Base-by-base conservation (phyloP, 2,888 invertebrate species). In the Leptinotarsa tumamoca region DNA sequence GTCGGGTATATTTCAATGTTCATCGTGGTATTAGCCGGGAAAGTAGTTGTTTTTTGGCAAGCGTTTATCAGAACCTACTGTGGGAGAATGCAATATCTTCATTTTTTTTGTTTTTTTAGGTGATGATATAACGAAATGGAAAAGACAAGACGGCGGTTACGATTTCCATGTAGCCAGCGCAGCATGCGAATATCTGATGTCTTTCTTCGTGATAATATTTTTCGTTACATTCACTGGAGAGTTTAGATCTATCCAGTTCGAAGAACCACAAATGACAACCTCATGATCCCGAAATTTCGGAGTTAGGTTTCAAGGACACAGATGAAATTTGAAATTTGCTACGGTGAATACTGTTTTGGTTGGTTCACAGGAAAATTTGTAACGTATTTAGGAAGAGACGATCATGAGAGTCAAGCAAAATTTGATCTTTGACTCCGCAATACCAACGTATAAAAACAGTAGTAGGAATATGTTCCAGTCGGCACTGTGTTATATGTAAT, bases 71-170 rank as follows among this genome's bases (percentile, higher is more conserved):
- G 10, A 43, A 43, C 10, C 10, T 2, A 43, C 33, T 43, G 10
- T 43, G 33, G 33, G 17, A 51, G 2, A 14, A 51, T 4, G 17
- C 51, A 51, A 51, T 51, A 51, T 15, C 15, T 17, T 52, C n/a
- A 15, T 4, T 33, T 33, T 33, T 10, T 52, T n/a, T 17, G 2
- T 52, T 74, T 72, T 80, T 76, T 27, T 69, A 83, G 83, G 83
- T 17, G 71, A 67, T 14, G 82, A 84, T 70, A 72, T 82, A 17
- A 82, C 82, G 3, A 81, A 84, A 75, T 84, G 83, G 83, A 78
- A 73, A 61, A 49, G 58, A 76, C 77, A 79, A 27, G 80, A 80
- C 23, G 82, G 82, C 50, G 83, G 82, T 50, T 83, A 80, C 67
- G 68, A 80, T 10, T 73, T 71, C 56, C 83, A 83, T 68, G 68